Conservation (phyloP, 2,888 invertebrate species). For the Drosophila vallismaia region DNA sequence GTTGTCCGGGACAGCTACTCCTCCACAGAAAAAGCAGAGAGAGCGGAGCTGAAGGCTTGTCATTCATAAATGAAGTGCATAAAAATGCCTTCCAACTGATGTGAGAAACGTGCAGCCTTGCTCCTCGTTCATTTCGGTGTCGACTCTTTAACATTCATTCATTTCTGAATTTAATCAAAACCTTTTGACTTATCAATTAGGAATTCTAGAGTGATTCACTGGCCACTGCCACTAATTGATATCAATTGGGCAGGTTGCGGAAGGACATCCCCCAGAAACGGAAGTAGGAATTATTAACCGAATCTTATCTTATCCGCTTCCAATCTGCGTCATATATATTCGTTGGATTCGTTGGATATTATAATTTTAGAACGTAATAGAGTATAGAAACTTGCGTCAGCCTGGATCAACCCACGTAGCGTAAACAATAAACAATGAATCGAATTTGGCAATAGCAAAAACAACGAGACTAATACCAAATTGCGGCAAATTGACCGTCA, state of each 20-base stretch:
- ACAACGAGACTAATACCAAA: slow-evolving; percentile 44
- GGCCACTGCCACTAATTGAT: slow-evolving; percentile 22
- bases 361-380: slow-evolving; percentile 56
- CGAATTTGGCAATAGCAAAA: slow-evolving; percentile 37
- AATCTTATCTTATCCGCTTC: slow-evolving; percentile 55
- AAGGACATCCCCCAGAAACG: slow-evolving; percentile 43
- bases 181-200: slow-evolving; percentile 62
- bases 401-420: slow-evolving; percentile 55
- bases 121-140: not conserved
- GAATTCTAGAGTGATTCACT: slow-evolving; percentile 61
- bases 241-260: slow-evolving; percentile 53
- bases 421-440: slow-evolving; percentile 38
- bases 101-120: slow-evolving; percentile 34
- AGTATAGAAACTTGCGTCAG: slow-evolving; percentile 67
- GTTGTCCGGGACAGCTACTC: slow-evolving; percentile 38
- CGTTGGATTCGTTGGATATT: slow-evolving; percentile 39
- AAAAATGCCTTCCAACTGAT: slow-evolving; percentile 44
- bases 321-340: slow-evolving; percentile 40
- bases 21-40: slow-evolving; percentile 6
- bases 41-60: slow-evolving; percentile 40
- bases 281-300: slow-evolving; percentile 42
- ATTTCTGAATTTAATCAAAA: slow-evolving; percentile 41
- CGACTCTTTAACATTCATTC: slow-evolving; percentile 15
- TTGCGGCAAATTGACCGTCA: slow-evolving; percentile 55
- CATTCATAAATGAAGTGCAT: slow-evolving; percentile 63